Base-by-base conservation (phyloP, 53 echinoderm and acorn worm species). In the Holothuria scabra region DNA sequence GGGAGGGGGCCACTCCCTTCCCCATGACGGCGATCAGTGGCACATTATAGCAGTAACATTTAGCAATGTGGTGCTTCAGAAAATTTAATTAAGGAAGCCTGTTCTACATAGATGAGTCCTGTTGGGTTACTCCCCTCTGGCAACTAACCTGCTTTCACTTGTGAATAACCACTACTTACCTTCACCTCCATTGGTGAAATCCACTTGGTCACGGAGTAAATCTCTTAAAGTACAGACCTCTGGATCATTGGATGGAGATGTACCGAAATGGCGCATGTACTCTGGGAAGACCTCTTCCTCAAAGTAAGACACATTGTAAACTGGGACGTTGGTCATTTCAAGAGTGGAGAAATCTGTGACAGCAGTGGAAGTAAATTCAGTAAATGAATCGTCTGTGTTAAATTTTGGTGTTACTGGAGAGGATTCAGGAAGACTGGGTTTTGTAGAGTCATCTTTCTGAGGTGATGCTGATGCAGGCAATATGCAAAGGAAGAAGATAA, bases 131-230 rank as follows among this genome's bases (percentile, higher is more conserved):
- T n/a, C n/a, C n/a, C n/a, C n/a, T n/a, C n/a, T n/a, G n/a, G n/a
- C n/a, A n/a, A n/a, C n/a, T n/a, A 44, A 44, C 44, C 44, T 7
- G 44, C n/a, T n/a, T 44, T 44, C 5, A 48, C 12, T 48, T 1
- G 18, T 56, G 4, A 19, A 58, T n/a, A n/a, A 56, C 58, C 48
- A 32, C 8, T 46, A 22, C 44, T 33, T 72, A 72, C 72, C 72
- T 20, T 24, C 22, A 44, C 72, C 72, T 44, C 72, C 72, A 72
- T 46, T 72, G 31, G 72, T 72, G 49, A 72, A 72, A 26, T 72
- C 72, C 20, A 72, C 46, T 23, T 8, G n/a, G 12, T 72, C 24
- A 13, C 24, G 46, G 44, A 49, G 22, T 7, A 20, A 9, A 48
- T 72, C 23, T 22, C 72, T 22, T 0, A 0, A 1, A n/a, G 0